Evolutionary conservation across 2,888 invertebrate genomes (phyloP).

Genomic region (Meteorus colon): DNA sequence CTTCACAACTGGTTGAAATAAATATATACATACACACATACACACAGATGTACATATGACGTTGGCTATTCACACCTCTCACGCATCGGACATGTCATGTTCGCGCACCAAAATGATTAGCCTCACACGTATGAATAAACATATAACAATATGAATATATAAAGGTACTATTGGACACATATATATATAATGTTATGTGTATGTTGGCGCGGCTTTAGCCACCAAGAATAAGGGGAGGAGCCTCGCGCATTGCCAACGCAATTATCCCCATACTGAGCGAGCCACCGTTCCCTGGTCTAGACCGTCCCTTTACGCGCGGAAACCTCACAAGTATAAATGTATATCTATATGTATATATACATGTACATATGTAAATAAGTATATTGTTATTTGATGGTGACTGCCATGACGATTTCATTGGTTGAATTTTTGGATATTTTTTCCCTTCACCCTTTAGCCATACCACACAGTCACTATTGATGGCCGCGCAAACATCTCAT

Average conservation of each 20-base stretch:
- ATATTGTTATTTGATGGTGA: constrained; percentile 7
- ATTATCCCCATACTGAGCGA: constrained; percentile 57
- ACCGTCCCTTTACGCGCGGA: constrained; percentile 43
- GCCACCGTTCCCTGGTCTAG: constrained; percentile 47
- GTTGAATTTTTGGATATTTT: constrained; percentile 16
- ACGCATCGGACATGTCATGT: constrained; percentile 49
- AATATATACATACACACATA: constrained; percentile 20
- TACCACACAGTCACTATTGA: not conserved
- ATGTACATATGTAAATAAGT: not conserved
- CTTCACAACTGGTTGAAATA: not conserved
- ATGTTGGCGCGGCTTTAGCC: constrained; percentile 38
- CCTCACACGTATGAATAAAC: constrained; percentile 23
- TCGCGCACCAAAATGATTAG: constrained; percentile 50
- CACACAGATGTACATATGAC: constrained; percentile 37
- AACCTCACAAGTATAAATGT: not conserved
- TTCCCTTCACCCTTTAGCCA: not conserved
- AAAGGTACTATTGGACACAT: not conserved
- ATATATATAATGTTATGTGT: not conserved
- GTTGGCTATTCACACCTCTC: constrained; percentile 53
- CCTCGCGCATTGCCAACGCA: constrained; percentile 59
- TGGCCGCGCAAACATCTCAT: not conserved
- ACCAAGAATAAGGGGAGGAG: constrained; percentile 54
- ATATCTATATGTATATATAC: not conserved
- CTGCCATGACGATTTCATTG: constrained; percentile 32
- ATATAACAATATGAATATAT: not conserved